Conservation (phyloP, 92 coral and sea anemone species). For the Nematostella vectensis region DNA sequence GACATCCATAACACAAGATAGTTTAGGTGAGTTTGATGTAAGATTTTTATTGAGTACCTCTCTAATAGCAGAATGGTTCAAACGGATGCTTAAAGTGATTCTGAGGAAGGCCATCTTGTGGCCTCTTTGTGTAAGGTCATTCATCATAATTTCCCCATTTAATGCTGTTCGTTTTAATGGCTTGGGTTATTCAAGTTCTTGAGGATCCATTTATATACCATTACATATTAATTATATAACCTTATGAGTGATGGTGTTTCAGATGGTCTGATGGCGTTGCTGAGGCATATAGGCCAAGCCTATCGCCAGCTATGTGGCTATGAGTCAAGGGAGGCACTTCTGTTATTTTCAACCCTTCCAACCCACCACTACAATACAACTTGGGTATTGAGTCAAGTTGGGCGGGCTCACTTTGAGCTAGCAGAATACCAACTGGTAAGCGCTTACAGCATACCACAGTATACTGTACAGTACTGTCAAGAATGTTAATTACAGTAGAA, state of each 20-base stretch:
- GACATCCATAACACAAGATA: constrained; percentile 41
- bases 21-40: constrained; percentile 29
- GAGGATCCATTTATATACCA: no score
- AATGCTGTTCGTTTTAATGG: no score
- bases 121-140: no score
- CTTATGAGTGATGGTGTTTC: constrained; percentile 2
- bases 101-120: no score
- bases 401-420: constrained; percentile 90
- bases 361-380: constrained; percentile 92
- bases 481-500: no score
- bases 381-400: constrained; percentile 95
- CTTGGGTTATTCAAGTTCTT: no score
- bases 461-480: no score
- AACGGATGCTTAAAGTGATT: no score
- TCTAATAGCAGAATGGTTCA: no score
- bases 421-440: constrained; percentile 91
- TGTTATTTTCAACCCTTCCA: constrained; percentile 55
- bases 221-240: no score
- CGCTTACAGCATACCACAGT: neutral
- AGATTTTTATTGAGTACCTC: no score
- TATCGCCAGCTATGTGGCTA: constrained; percentile 76
- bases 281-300: constrained; percentile 82
- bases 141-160: no score
- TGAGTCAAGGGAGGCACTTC: constrained; percentile 85
- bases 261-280: constrained; percentile 88